phyloP scores from a whole-genome alignment of 2,888 invertebrate species.

The Cyclophora punctaria region DNA sequence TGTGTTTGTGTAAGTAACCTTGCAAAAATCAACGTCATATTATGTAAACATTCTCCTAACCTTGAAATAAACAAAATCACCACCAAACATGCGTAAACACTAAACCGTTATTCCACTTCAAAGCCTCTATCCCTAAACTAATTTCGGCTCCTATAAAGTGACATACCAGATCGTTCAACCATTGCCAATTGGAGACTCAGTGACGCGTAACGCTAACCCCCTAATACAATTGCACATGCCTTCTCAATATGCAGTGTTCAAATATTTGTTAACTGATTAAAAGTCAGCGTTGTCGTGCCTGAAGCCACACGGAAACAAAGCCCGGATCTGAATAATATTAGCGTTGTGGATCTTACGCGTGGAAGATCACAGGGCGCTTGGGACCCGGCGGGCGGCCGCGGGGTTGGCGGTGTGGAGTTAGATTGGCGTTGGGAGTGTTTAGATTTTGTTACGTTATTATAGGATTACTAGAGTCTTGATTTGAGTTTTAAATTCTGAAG shows the following conservation, averaged over 20 bases:
- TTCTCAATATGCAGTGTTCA: slow-evolving; percentile 63
- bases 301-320: slow-evolving; percentile 50
- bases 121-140: slow-evolving; percentile 12
- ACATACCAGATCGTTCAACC: slow-evolving; percentile 43
- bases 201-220: slow-evolving; percentile 38
- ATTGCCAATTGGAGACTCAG: slow-evolving; percentile 37
- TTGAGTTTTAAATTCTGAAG: too few relatives aligned
- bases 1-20: too few relatives aligned
- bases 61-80: too few relatives aligned
- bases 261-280: slow-evolving; percentile 71
- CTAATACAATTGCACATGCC: slow-evolving; percentile 68
- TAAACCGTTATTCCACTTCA: not conserved
- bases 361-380: slow-evolving; percentile 51
- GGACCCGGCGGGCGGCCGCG: not conserved
- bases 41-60: too few relatives aligned
- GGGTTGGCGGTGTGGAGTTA: too few relatives aligned
- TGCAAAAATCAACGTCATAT: too few relatives aligned
- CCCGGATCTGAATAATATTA: slow-evolving; percentile 66
- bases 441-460: slow-evolving; percentile 5
- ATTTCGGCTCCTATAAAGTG: slow-evolving; percentile 38
- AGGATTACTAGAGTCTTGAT: too few relatives aligned
- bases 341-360: slow-evolving; percentile 53
- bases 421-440: not conserved
- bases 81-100: not conserved
- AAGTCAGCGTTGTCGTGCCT: slow-evolving; percentile 65